These are phyloP conservation scores for Pseudomyrmex flavicornis DNA, from an alignment of 1,140 invertebrate species.

Conservation along the genomic window DNA sequence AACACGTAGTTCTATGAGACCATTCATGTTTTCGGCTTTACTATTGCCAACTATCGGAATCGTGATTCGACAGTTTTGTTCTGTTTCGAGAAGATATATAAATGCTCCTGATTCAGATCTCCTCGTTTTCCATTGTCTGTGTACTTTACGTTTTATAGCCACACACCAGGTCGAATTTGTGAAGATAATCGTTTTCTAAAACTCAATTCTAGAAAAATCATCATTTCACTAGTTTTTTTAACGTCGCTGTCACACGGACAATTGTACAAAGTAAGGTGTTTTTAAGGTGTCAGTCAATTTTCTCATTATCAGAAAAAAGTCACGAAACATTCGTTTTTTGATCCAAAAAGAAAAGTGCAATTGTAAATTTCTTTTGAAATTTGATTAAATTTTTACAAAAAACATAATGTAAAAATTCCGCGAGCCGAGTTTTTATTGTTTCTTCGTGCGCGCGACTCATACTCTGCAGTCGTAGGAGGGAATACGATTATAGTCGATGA, in stretches of 20 bases:
- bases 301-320: too few species aligned
- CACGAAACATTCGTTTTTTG: too few species aligned
- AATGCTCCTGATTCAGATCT: neutral
- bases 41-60: neutral
- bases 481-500: slow-evolving; percentile 40
- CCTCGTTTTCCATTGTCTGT: neutral
- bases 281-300: too few species aligned
- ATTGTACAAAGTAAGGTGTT: too few species aligned
- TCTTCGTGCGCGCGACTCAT: slow-evolving; percentile 13
- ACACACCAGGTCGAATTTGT: neutral
- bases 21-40: slow-evolving; percentile 3
- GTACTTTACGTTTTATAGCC: neutral
- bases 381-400: neutral
- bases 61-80: neutral
- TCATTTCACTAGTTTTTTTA: too few species aligned
- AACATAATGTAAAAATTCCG: slow-evolving; percentile 28
- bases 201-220: too few species aligned
- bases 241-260: too few species aligned
- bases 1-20: slow-evolving; percentile 3
- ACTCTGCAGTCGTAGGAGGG: slow-evolving; percentile 1
- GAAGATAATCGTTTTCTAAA: neutral
- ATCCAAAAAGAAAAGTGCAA: too few species aligned
- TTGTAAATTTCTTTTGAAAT: too few species aligned
- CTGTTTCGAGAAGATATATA: neutral
- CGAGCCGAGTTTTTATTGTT: slow-evolving; percentile 22